A percentile compares a stretch with the other conserved stretches of the same genome.
phyloP scores from a whole-genome alignment of 2,797 vertebrate genomes.

The Poeciliopsis paucimaculata region DNA sequence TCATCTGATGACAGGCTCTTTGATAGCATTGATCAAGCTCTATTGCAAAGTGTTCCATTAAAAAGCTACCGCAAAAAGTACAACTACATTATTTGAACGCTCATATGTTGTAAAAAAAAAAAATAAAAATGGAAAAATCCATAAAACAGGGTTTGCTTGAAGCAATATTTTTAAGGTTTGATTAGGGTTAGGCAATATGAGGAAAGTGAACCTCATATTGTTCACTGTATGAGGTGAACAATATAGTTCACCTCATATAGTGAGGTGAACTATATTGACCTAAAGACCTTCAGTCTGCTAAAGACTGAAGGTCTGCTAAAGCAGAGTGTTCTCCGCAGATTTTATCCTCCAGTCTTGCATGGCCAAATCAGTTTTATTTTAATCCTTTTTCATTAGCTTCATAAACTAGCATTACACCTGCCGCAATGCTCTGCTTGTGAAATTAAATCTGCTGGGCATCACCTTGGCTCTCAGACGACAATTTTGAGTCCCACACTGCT shows the following conservation, averaged over 20 bases:
- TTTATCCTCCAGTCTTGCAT: background rate
- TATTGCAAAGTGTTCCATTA: background rate
- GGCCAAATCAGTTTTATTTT: background rate
- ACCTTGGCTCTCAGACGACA: no score
- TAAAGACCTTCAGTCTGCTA: no score
- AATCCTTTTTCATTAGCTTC: background rate
- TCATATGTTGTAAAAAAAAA: background rate
- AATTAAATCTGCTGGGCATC: no score
- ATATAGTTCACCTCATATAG: no score
- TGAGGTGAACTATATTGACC: no score
- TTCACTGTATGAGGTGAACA: no score
- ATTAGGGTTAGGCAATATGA: background rate
- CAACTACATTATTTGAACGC: background rate
- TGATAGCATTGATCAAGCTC: background rate
- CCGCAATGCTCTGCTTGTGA: no score
- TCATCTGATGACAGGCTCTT: background rate
- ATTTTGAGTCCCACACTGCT: no score
- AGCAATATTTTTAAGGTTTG: background rate
- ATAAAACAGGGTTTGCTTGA: background rate
- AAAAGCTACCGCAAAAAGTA: background rate
- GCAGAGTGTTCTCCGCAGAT: background rate
- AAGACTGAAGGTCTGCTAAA: background rate
- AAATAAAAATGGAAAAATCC: background rate
- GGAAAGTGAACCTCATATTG: no score
- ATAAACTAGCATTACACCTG: background rate